Conservation (phyloP, 1,140 invertebrate species). For the Schlechtendalia chinensis region DNA sequence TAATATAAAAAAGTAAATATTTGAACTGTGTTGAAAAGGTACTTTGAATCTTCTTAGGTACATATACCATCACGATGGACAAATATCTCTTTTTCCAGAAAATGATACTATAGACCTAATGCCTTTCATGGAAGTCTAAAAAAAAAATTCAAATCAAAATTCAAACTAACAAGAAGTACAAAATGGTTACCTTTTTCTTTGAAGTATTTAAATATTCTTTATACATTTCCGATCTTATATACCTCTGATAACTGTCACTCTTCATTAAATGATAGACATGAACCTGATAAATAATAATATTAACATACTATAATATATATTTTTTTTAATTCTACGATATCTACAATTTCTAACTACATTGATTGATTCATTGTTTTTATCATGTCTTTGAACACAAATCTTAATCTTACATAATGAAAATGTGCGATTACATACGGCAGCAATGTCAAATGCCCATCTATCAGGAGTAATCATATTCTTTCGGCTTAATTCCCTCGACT, state of each 20-base stretch:
- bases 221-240: constrained; percentile 97
- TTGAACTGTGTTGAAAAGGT: constrained; percentile 37
- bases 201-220: constrained; percentile 94
- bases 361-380: background rate
- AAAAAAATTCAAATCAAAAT: constrained; percentile 45
- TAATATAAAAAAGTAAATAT: constrained; percentile 9
- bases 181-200: constrained; percentile 82
- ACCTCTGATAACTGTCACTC: constrained; percentile 96
- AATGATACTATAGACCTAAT: constrained; percentile 84
- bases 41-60: constrained; percentile 26
- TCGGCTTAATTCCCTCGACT: constrained; percentile 76
- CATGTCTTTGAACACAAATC: constrained; percentile 16
- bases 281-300: constrained; percentile 65
- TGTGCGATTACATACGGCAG: constrained; percentile 69
- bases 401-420: constrained; percentile 50
- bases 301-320: constrained; percentile 7
- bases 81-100: constrained; percentile 56
- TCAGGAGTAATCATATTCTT: constrained; percentile 76
- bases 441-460: constrained; percentile 96
- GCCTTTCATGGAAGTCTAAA: constrained; percentile 82
- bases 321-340: background rate
- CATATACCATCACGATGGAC: constrained; percentile 31
- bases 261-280: constrained; percentile 99
- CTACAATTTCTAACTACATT: constrained; percentile 34
- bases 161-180: background rate